Evolutionary conservation across 2,888 invertebrate species (phyloP).

Genomic region (Lasioglossum lativentre): DNA sequence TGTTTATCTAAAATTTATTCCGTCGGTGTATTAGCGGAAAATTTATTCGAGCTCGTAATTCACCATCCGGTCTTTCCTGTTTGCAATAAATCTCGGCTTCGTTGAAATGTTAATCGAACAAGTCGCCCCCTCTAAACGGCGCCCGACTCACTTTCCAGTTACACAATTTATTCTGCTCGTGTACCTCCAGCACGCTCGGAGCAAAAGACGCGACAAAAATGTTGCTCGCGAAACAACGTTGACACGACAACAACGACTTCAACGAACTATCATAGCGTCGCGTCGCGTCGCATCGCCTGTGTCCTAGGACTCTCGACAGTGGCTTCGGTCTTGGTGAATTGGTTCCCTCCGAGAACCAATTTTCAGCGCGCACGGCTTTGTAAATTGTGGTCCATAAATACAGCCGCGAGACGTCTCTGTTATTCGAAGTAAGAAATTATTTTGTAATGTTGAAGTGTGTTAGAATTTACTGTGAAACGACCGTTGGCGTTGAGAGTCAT

Average conservation of each 20-base stretch:
- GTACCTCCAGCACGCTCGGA: neutral
- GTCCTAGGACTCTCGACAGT: neutral
- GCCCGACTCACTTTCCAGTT: constrained; percentile 9
- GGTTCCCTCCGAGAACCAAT: neutral
- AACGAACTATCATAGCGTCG: constrained; percentile 15
- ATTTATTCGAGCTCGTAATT: constrained; percentile 42
- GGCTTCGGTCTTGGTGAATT: neutral
- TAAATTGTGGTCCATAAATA: neutral
- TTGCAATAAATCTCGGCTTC: constrained; percentile 38
- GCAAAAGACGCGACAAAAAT: constrained; percentile 17
- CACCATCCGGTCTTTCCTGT: constrained; percentile 21
- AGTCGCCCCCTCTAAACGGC: constrained; percentile 22
- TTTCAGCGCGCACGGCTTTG: neutral
- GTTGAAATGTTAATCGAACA: constrained; percentile 36
- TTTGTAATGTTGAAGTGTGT: neutral
- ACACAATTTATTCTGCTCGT: constrained; percentile 13
- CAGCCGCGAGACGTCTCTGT: neutral
- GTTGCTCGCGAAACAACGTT: constrained; percentile 31
- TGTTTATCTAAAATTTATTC: constrained; percentile 50
- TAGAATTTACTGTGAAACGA: neutral
- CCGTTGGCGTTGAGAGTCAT: neutral
- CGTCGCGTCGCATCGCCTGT: constrained; percentile 12
- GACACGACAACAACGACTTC: constrained; percentile 22
- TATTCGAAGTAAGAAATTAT: neutral
- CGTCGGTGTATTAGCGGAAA: constrained; percentile 34